A percentile compares a stretch with the other conserved stretches of the same genome.
Evolutionary conservation across 2,113 vertebrate genomes (phyloP).

Genomic region (Vicugna pacos): DNA sequence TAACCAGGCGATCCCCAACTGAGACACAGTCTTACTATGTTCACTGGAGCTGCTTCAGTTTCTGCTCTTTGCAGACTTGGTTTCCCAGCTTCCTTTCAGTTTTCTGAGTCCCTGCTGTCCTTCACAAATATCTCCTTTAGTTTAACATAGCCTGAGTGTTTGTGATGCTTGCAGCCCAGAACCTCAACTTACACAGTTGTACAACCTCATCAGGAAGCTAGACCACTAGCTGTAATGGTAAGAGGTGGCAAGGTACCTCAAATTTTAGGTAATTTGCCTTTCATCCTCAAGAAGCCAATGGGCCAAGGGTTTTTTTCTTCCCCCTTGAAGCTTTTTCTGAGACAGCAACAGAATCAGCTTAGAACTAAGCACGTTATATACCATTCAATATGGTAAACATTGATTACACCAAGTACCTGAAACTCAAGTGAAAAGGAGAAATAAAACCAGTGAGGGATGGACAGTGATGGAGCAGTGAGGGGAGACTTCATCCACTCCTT

Average conservation of each 20-base stretch:
- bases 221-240: neutral
- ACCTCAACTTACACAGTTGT: neutral
- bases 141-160: neutral
- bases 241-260: neutral
- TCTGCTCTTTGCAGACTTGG: neutral
- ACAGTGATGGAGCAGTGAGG: neutral
- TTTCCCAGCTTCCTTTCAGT: neutral
- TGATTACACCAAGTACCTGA: neutral
- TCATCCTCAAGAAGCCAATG: neutral
- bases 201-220: neutral
- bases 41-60: neutral
- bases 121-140: neutral
- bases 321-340: neutral
- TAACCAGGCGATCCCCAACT: neutral
- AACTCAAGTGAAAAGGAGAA: slow-evolving; percentile 7
- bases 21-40: neutral
- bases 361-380: neutral
- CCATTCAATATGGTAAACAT: neutral
- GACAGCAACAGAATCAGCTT: neutral
- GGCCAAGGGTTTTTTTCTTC: neutral
- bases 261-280: neutral
- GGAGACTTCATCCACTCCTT: neutral
- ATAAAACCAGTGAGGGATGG: neutral
- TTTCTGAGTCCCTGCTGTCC: neutral
- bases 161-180: neutral